These are phyloP conservation scores for Chrysopilus asiliformis DNA, from an alignment of 2,888 invertebrate genomes.

Conservation along the genomic window DNA sequence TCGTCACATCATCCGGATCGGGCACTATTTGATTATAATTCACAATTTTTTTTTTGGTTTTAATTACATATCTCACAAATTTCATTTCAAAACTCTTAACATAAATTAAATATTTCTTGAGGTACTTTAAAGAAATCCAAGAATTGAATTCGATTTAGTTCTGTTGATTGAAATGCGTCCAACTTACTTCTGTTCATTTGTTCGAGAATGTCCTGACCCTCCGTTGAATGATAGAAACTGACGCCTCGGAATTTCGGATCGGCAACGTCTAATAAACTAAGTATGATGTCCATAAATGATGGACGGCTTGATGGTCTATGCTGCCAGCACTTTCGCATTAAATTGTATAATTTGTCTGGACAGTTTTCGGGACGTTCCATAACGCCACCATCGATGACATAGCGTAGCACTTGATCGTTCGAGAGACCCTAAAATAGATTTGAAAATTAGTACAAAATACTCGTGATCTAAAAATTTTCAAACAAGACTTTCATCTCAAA, in stretches of 20 bases:
- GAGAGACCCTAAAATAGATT: constrained; percentile 52
- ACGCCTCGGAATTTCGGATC: constrained; percentile 43
- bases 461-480: too few relatives aligned
- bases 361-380: constrained; percentile 95
- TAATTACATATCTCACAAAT: not conserved
- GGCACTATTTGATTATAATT: constrained; percentile 18
- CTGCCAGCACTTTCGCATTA: constrained; percentile 91
- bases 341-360: constrained; percentile 75
- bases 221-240: constrained; percentile 50
- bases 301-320: constrained; percentile 69
- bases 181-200: constrained; percentile 25
- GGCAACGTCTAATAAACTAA: constrained; percentile 53
- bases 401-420: constrained; percentile 84
- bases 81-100: not conserved
- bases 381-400: constrained; percentile 80
- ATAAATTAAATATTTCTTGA: not conserved
- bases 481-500: too few relatives aligned
- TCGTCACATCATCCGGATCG: constrained; percentile 32
- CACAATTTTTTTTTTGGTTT: not conserved
- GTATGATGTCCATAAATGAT: constrained; percentile 69
- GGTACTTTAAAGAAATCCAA: too few relatives aligned
- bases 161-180: not conserved
- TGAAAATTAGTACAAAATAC: not conserved
- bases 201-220: constrained; percentile 43
- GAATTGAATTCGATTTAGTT: not conserved